These are phyloP conservation scores for Oxytorus armatus DNA, from an alignment of 2,888 invertebrate species.

Conservation along the genomic window DNA sequence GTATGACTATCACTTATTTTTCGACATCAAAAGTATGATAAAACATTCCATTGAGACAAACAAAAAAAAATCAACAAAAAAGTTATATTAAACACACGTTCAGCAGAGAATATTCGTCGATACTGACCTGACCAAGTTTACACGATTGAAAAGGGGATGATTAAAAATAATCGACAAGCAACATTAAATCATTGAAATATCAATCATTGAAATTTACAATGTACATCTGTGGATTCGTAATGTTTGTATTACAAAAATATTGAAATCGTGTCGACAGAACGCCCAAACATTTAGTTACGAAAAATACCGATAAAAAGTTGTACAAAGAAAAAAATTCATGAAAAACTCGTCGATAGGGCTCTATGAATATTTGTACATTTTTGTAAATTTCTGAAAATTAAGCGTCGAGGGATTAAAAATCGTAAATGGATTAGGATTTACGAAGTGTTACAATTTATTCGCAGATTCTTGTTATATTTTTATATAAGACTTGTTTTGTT, in stretches of 20 bases:
- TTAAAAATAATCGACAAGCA: not conserved
- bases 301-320: too few species aligned
- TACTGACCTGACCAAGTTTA: constrained; percentile 20
- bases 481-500: not conserved
- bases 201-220: too few species aligned
- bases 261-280: too few species aligned
- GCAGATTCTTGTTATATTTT: not conserved
- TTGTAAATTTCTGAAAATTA: too few species aligned
- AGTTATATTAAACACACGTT: constrained; percentile 2
- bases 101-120: constrained; percentile 17
- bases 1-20: not conserved
- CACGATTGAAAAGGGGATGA: not conserved
- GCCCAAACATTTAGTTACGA: too few species aligned
- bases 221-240: too few species aligned
- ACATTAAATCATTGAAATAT: not conserved
- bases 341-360: too few species aligned
- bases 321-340: too few species aligned
- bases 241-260: too few species aligned
- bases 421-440: too few species aligned
- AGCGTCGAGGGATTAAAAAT: too few species aligned
- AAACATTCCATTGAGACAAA: constrained; percentile 36
- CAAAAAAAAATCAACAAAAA: not conserved
- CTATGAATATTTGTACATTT: too few species aligned
- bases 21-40: constrained; percentile 26
- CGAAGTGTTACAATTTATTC: not conserved